phyloP scores from a whole-genome alignment of 2,113 vertebrate genomes.

The Peromyscus californicus region DNA sequence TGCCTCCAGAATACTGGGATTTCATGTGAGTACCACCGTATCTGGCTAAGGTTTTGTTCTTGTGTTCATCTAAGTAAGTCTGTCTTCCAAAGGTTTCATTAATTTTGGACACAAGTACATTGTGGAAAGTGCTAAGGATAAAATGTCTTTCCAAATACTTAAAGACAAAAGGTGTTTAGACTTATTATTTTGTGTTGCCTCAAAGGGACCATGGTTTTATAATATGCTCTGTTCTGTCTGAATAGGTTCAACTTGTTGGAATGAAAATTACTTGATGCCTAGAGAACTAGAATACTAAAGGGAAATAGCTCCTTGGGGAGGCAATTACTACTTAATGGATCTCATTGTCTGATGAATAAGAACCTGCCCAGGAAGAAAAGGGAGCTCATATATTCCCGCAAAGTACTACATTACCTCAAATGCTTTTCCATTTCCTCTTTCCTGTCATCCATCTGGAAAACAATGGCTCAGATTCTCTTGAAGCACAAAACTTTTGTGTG shows the following conservation, averaged over 20 bases:
- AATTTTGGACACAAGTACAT: slow-evolving; percentile 29
- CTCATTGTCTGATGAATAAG: slow-evolving; percentile 65
- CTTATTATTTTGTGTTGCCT: background rate
- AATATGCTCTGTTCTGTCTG: slow-evolving; percentile 14
- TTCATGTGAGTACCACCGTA: background rate
- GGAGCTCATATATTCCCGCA: background rate
- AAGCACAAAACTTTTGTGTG: slow-evolving; percentile 2
- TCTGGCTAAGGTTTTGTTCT: background rate
- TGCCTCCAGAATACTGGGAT: too few species aligned
- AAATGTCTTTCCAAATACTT: slow-evolving; percentile 17
- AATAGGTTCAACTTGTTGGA: slow-evolving; percentile 44
- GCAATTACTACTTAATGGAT: slow-evolving; percentile 51
- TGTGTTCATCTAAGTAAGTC: slow-evolving; percentile 38
- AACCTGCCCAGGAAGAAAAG: slow-evolving; percentile 20
- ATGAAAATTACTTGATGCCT: slow-evolving; percentile 41
- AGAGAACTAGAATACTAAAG: slow-evolving; percentile 49
- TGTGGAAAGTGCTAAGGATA: slow-evolving; percentile 49
- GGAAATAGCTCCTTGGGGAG: slow-evolving; percentile 45
- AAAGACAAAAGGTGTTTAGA: slow-evolving; percentile 40
- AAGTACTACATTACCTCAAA: background rate
- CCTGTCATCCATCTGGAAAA: slow-evolving; percentile 33
- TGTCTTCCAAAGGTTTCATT: slow-evolving; percentile 9
- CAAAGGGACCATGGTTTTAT: slow-evolving; percentile 22
- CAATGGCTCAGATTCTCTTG: slow-evolving; percentile 20
- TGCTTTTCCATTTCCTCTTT: background rate